These are phyloP conservation scores for Gadopsis bispinosus DNA, from an alignment of 2,797 vertebrate species.

Conservation along the genomic window DNA sequence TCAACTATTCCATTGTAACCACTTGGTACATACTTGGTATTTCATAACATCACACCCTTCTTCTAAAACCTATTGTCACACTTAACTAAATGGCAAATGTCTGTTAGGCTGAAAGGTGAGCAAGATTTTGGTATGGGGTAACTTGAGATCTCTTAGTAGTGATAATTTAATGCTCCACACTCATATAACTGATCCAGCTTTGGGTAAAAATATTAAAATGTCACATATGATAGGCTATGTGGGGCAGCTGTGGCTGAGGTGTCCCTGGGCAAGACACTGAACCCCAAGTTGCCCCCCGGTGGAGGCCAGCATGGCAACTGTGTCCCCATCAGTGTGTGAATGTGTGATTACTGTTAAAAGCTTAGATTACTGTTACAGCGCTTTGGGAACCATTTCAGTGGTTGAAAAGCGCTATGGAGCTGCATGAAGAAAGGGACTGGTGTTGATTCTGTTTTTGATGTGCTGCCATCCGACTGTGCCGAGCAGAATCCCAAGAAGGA, in stretches of 20 bases:
- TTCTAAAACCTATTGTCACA: background rate
- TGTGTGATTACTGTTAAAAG: too few relatives aligned
- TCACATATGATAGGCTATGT: background rate
- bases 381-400: too few relatives aligned
- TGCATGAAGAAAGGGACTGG: conserved; percentile 22
- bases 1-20: background rate
- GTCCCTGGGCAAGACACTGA: too few relatives aligned
- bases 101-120: conserved; percentile 1
- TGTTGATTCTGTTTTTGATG: conserved; percentile 55
- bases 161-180: conserved; percentile 13
- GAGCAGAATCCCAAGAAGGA: conserved; percentile 46
- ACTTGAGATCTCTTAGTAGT: background rate
- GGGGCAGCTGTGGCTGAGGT: too few relatives aligned
- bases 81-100: background rate
- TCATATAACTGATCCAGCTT: background rate
- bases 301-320: too few relatives aligned
- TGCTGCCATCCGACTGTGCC: conserved; percentile 47
- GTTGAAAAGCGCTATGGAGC: too few relatives aligned
- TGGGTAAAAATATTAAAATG: conserved; percentile 14
- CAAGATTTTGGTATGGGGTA: background rate
- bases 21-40: background rate
- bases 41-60: background rate
- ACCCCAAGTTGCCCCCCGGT: too few relatives aligned
- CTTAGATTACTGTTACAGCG: too few relatives aligned
- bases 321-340: too few relatives aligned